A percentile compares a stretch with the other conserved stretches of the same genome.
These are phyloP conservation scores for Sminthurinus aureus DNA, from an alignment of 2,888 invertebrate species.

Conservation along the genomic window DNA sequence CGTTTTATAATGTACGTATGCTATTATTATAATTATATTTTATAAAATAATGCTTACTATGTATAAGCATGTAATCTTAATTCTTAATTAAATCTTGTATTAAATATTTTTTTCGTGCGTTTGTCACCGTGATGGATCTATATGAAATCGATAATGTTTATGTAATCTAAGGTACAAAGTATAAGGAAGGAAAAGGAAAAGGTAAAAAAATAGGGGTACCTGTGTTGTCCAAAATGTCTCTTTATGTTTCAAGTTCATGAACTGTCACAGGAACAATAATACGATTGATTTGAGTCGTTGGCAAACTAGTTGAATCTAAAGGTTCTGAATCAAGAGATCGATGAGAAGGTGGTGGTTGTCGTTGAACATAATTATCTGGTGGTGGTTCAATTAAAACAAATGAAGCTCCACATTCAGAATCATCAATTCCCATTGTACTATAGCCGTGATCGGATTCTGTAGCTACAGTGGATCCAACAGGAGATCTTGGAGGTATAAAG, in stretches of 20 bases:
- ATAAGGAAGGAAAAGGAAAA: too few relatives aligned
- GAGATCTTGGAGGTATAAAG: conserved; percentile 46
- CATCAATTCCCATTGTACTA: conserved; percentile 92
- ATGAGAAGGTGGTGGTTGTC: neutral
- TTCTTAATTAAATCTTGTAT: too few relatives aligned
- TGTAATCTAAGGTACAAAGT: too few relatives aligned
- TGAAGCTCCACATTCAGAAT: conserved; percentile 70
- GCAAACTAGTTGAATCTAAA: neutral
- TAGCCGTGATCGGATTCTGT: conserved; percentile 91
- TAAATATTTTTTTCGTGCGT: too few relatives aligned
- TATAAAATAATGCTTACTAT: too few relatives aligned
- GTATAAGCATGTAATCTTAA: too few relatives aligned
- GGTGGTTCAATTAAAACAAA: conserved; percentile 36
- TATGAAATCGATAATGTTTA: too few relatives aligned
- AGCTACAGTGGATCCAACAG: conserved; percentile 36
- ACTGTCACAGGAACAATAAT: conserved; percentile 45
- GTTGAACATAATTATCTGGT: neutral
- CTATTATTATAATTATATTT: too few relatives aligned
- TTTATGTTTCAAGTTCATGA: conserved; percentile 33
- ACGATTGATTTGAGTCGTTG: conserved; percentile 5
- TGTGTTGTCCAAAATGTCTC: too few relatives aligned
- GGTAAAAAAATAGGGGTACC: too few relatives aligned
- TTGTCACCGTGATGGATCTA: too few relatives aligned
- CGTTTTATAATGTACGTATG: too few relatives aligned
- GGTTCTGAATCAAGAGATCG: neutral